Evolutionary conservation across 2,888 invertebrate species (phyloP).

Genomic region (Gymnoscelis rufifasciata): DNA sequence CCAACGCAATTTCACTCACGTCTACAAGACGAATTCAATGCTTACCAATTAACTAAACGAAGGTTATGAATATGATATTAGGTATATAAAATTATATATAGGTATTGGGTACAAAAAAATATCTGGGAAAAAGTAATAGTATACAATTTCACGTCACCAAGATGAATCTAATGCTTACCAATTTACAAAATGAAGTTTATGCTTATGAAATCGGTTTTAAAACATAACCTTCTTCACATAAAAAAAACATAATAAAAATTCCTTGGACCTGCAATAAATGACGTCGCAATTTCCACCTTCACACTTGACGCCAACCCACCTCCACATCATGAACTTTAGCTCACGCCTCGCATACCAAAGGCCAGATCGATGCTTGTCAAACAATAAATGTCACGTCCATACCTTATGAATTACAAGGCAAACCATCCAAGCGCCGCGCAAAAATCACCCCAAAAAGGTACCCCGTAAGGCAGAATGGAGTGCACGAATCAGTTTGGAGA

Average conservation of each 20-base stretch:
- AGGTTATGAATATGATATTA: too few relatives aligned
- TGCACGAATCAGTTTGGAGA: constrained; percentile 29
- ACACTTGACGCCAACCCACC: constrained; percentile 7
- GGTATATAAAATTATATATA: too few relatives aligned
- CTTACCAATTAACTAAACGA: too few relatives aligned
- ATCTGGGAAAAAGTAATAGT: too few relatives aligned
- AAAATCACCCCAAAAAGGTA: constrained; percentile 30
- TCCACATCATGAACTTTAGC: constrained; percentile 54
- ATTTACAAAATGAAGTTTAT: too few relatives aligned
- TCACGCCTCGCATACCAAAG: constrained; percentile 73
- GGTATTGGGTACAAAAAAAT: too few relatives aligned
- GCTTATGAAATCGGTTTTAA: too few relatives aligned
- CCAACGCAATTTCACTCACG: too few relatives aligned
- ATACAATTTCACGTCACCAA: too few relatives aligned
- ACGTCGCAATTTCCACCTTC: not conserved
- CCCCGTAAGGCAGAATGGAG: constrained; percentile 27
- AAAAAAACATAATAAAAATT: not conserved
- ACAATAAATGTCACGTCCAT: constrained; percentile 79
- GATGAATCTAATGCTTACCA: too few relatives aligned
- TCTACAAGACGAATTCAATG: too few relatives aligned
- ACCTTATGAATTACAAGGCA: constrained; percentile 58
- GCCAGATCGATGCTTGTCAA: constrained; percentile 78
- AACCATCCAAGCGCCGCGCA: constrained; percentile 5
- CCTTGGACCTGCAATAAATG: not conserved
- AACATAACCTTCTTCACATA: too few relatives aligned